Base-by-base conservation (phyloP, 2,888 invertebrate species). In the Drosophila ochracea region DNA sequence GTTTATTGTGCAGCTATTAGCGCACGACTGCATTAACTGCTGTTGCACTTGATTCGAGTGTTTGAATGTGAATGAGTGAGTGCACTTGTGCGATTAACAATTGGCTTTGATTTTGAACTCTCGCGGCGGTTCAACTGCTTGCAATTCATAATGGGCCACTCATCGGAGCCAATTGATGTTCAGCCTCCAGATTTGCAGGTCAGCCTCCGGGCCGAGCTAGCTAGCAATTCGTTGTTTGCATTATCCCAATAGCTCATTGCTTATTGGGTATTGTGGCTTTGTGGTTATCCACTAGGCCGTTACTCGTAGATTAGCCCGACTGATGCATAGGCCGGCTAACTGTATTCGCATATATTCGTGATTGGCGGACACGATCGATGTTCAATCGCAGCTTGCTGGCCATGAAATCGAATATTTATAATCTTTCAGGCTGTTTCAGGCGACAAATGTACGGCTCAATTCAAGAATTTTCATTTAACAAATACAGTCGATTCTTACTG, bases 1-100 rank as follows among this genome's bases (percentile, higher is more conserved):
- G 85, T 82, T 90, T 84, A 82, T 90, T 78, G 79, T 75, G 63
- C 75, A 69, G 21, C 64, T 43, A 80, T 76, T 76, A 76, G 58
- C 43, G 59, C 28, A 39, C 70, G 31, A 37, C 43, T 37, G 69
- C 73, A 73, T 47, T 53, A 49, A 54, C 47, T 47, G 61, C 50
- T 21, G 58, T 52, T 58, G 68, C 60, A 76, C 47, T 67, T 74
- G 53, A 62, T 49, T 39, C 60, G 39, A 41, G 57, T 55, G 53
- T 31, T 30, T 35, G 54, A 41, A 59, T 55, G 58, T 43, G 33
- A 30, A 6, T 52, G 62, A 55, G 31, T 53, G 67, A 41, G 28
- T 73, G 74, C 60, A 59, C 25, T 64, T 30, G 43, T 5, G n/a
- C 39, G 3, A 41, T 21, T 25, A 31, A 10, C 58, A 73, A 68